Base-by-base conservation (phyloP, 2,888 invertebrate genomes). In the Platycheirus rosarum region DNA sequence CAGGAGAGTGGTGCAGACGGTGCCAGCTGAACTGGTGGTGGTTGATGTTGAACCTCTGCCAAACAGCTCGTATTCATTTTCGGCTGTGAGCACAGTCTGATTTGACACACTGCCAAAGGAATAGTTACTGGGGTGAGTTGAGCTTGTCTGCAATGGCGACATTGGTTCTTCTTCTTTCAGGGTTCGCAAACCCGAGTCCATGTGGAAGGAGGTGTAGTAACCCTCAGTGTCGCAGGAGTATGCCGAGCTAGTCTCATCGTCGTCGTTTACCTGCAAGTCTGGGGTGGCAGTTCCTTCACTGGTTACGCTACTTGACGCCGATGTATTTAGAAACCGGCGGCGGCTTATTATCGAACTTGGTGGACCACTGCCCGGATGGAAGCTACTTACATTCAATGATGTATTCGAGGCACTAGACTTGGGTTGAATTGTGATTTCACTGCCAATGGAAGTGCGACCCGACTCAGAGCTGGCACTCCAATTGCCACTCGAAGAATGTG, bases 161-260 rank as follows among this genome's bases (percentile, higher is more conserved):
- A 93, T 93, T 0, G 95, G 94, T 84, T 94, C 92, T 86, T 94
- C 94, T 90, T 97, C 96, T 88, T 95, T 94, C 11, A 96, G 91
- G 0, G 96, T 96, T 88, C 96, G 96, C 82, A 98, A 90, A 0
- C 98, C 98, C 69, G 97, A 97, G 90, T 98, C 98, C 93, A 97
- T 95, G 90, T 98, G 98, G 92, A 98, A 98, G 16, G 98, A 98
- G 0, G 98, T 98, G 89, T 97, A 98, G 90, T 98, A 98, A 6
- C 98, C 98, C 91, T 98, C 98, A 1, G 97, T 97, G 88, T 98
- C 98, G 88, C 98, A 97, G 1, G 98, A 98, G 90, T 97, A 98
- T 74, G 97, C 96, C 0, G 97, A 97, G 86, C 96, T 95, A 0
- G 95, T 96, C 91, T 97, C 97, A 88, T 97, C 97, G 89, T 96